Evolutionary conservation across 1,140 invertebrate species (phyloP).

Genomic region (Zaprionus ornatus): DNA sequence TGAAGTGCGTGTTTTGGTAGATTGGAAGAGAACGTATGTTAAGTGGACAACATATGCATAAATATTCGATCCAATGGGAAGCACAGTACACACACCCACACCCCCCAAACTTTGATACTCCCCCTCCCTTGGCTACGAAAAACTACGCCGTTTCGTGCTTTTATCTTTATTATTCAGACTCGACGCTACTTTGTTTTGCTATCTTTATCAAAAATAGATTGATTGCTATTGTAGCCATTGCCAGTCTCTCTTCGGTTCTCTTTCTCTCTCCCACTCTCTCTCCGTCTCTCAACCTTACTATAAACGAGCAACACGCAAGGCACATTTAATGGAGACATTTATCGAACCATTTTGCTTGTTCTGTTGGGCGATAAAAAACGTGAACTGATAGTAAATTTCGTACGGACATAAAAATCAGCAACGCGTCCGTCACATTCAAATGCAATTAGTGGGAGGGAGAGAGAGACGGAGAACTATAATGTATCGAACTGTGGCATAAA

Average conservation of each 20-base stretch:
- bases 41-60: constrained; percentile 55
- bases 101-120: not conserved
- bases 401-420: constrained; percentile 53
- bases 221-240: constrained; percentile 45
- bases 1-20: constrained; percentile 60
- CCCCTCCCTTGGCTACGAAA: not conserved
- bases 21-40: constrained; percentile 39
- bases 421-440: constrained; percentile 41
- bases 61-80: constrained; percentile 30
- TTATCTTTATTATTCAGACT: constrained; percentile 61
- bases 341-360: constrained; percentile 49
- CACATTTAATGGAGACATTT: constrained; percentile 69
- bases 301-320: constrained; percentile 41
- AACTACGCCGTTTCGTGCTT: constrained; percentile 49
- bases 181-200: constrained; percentile 39
- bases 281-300: not conserved
- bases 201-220: constrained; percentile 62
- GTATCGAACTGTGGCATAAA: not conserved
- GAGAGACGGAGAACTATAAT: not conserved
- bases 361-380: constrained; percentile 52
- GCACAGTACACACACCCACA: not conserved
- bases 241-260: not conserved
- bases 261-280: not conserved
- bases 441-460: constrained; percentile 42
- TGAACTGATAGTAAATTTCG: constrained; percentile 55